Evolutionary conservation across 2,888 invertebrate species (phyloP).

Genomic region (Callinectes sapidus): DNA sequence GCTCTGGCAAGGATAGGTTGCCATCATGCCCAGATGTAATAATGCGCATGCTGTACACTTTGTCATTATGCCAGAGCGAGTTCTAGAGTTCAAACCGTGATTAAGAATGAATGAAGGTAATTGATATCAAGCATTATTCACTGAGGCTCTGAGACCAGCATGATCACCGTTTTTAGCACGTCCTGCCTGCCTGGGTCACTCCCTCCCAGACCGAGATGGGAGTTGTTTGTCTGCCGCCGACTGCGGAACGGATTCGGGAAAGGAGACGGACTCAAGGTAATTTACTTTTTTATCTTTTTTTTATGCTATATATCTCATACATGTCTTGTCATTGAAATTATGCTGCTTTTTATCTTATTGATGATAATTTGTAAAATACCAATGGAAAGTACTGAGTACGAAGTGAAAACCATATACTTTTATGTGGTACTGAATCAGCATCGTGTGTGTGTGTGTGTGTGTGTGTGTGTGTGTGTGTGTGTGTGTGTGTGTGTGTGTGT

Average conservation of each 20-base stretch:
- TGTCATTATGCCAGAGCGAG: not conserved
- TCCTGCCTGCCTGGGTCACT: not conserved
- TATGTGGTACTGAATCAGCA: not conserved
- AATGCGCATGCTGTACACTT: not conserved
- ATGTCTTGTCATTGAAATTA: not conserved
- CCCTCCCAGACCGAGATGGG: not conserved
- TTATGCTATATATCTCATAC: not conserved
- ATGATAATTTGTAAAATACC: not conserved
- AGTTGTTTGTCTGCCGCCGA: not conserved
- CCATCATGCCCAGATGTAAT: not conserved
- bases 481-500: too few species aligned
- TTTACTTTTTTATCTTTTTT: not conserved
- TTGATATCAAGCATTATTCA: not conserved
- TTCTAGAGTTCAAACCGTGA: not conserved
- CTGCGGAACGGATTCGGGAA: not conserved
- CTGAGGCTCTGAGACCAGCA: not conserved
- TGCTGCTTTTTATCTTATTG: not conserved
- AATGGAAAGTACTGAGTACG: not conserved
- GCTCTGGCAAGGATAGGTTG: not conserved
- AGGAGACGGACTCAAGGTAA: not conserved
- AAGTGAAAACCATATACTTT: not conserved
- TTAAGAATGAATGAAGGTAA: not conserved
- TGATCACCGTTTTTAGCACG: not conserved
- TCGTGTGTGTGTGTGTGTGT: too few species aligned
- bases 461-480: too few species aligned